These are phyloP conservation scores for Camponotus fellah DNA, from an alignment of 2,888 invertebrate species.

Conservation along the genomic window DNA sequence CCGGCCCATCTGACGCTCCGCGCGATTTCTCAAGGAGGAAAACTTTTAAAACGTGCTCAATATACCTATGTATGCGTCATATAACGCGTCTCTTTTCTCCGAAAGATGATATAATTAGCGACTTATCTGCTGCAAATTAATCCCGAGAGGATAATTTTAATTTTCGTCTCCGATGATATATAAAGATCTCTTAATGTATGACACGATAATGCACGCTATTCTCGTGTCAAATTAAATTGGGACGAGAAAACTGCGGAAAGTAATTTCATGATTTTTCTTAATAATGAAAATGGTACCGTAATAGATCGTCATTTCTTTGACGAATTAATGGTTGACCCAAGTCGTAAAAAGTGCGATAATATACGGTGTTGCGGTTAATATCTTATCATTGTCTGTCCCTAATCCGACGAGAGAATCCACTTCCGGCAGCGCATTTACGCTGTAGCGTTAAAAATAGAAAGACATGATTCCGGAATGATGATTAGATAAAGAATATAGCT, in stretches of 20 bases:
- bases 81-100: neutral
- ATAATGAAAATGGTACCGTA: neutral
- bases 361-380: constrained; percentile 13
- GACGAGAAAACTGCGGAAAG: neutral
- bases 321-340: constrained; percentile 26
- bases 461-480: constrained; percentile 8
- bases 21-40: neutral
- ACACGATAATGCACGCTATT: neutral
- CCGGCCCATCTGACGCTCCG: neutral
- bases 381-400: constrained; percentile 60
- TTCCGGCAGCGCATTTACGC: constrained; percentile 62
- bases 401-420: constrained; percentile 60
- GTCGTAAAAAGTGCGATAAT: constrained; percentile 51
- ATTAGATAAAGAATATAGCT: constrained; percentile 46
- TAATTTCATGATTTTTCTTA: constrained; percentile 21
- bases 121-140: neutral
- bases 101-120: neutral
- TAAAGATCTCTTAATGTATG: constrained; percentile 2
- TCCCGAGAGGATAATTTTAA: neutral
- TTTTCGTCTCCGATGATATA: neutral
- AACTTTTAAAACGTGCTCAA: neutral
- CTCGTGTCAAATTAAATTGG: neutral
- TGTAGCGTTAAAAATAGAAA: constrained; percentile 38
- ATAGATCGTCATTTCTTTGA: constrained; percentile 13
- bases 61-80: neutral